phyloP scores from a whole-genome alignment of 2,888 invertebrate genomes.

The Plagodis pulveraria region DNA sequence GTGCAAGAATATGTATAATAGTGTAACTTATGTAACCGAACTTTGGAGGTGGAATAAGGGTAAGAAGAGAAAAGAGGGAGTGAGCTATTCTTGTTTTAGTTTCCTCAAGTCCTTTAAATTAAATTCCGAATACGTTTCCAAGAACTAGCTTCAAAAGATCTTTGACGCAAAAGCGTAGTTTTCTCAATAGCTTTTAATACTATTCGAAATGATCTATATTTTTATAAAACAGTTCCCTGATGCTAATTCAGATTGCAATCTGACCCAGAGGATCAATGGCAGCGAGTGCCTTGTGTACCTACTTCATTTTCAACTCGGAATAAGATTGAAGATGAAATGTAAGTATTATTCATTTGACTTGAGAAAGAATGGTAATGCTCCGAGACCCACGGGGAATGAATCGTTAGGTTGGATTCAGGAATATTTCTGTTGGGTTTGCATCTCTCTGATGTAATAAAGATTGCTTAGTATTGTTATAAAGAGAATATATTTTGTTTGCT shows the following conservation, averaged over 20 bases:
- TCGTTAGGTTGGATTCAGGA: constrained; percentile 36
- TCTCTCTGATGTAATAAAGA: constrained; percentile 26
- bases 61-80: no score
- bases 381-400: constrained; percentile 34
- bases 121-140: no score
- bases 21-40: no score
- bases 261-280: constrained; percentile 18
- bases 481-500: constrained; percentile 2
- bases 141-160: no score
- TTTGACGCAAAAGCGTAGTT: no score
- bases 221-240: not conserved
- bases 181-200: not conserved
- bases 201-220: not conserved
- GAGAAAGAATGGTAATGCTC: constrained; percentile 40
- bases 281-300: constrained; percentile 20
- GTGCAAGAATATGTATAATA: no score
- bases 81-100: no score
- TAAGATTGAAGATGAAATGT: constrained; percentile 34
- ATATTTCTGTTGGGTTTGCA: constrained; percentile 25
- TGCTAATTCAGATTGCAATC: constrained; percentile 12
- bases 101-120: no score
- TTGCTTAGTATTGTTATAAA: constrained; percentile 20
- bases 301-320: constrained; percentile 33
- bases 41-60: no score
- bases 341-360: constrained; percentile 36